These are phyloP conservation scores for Pelodytes ibericus DNA, from an alignment of 2,797 vertebrate species.

Conservation along the genomic window DNA sequence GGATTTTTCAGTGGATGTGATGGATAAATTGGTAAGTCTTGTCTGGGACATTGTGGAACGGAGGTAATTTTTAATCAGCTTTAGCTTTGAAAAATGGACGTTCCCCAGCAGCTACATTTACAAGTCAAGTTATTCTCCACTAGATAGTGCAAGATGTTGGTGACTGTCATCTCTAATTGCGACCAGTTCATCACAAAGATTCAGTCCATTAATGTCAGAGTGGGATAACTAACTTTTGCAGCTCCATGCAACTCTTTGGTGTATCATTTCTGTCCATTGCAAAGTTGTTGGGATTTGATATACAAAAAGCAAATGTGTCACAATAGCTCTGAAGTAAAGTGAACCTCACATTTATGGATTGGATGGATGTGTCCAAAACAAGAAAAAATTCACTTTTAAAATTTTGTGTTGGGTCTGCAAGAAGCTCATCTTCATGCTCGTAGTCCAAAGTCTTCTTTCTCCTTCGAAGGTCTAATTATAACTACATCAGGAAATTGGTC, in stretches of 20 bases:
- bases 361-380: neutral
- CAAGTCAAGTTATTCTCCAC: neutral
- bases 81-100: neutral
- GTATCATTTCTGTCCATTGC: neutral
- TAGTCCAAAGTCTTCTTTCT: no score
- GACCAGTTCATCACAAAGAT: conserved; percentile 8
- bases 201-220: neutral
- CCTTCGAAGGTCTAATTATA: neutral
- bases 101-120: neutral
- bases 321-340: neutral
- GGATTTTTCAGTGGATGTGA: conserved; percentile 2
- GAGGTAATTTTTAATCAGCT: neutral
- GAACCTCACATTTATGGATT: neutral
- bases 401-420: neutral
- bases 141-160: neutral
- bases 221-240: neutral
- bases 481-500: neutral
- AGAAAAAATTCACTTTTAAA: neutral
- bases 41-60: neutral
- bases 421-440: no score
- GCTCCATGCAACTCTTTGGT: neutral
- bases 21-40: neutral
- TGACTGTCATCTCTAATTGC: neutral
- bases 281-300: neutral
- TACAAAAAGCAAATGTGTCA: neutral